Evolutionary conservation across 2,888 invertebrate genomes (phyloP), one percentile per base, ranked within the genome.

Genomic region (Leuctra nigra): DNA sequence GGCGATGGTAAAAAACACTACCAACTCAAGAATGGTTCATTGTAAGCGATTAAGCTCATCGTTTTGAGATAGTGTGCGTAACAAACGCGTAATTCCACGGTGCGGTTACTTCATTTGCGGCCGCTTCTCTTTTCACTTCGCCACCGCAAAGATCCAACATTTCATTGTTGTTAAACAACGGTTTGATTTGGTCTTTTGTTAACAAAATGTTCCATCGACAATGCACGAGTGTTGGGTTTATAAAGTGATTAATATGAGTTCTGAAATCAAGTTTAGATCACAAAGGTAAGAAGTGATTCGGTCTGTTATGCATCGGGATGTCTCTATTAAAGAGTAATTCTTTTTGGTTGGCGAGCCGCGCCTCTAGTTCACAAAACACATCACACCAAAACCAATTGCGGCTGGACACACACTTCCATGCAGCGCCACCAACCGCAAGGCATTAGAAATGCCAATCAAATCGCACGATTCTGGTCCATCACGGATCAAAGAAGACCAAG

Each of bases 391-490:
- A n/a, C 44, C 44, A 44, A 44, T 44, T 44, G 44, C 44, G n/a
- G n/a, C 44, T 44, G 44, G 44, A 44, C 44, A 44, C 36, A 36
- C 44, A 22, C 23, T 24, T 14, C 3, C 24, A 44, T 14, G 48
- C 33, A 22, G 20, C 50, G 35, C 50, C 50, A 20, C 35, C 4
- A 20, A 50, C 50, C 50, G 18, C 50, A 50, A 22, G 9, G 9
- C 35, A 50, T 50, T 50, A 14, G 50, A 50, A 33, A 50, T 50
- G 50, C 50, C 50, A 50, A 33, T 50, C 50, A 50, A 29, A 25
- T 9, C 18, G n/a, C n/a, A n/a, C n/a, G n/a, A n/a, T n/a, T n/a
- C n/a, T n/a, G n/a, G n/a, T n/a, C n/a, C n/a, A n/a, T n/a, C n/a
- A n/a, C n/a, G n/a, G n/a, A n/a, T n/a, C n/a, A n/a, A n/a, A n/a